These are phyloP conservation scores for Teleogryllus oceanicus DNA, from an alignment of 2,888 invertebrate species.

Conservation along the genomic window DNA sequence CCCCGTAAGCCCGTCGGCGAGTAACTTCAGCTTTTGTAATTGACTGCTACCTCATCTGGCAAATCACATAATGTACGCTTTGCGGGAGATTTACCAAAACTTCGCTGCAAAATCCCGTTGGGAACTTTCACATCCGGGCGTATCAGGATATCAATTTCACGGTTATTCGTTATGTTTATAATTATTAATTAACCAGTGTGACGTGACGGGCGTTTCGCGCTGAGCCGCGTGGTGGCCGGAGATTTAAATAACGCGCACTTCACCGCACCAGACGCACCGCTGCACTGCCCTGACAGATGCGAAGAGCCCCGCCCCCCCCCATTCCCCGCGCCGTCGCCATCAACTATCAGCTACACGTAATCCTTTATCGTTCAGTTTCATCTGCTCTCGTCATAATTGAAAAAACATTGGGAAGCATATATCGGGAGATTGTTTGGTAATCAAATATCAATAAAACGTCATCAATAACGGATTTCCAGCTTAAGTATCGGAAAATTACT, in stretches of 20 bases:
- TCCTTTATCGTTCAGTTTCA: constrained; percentile 8
- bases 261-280: background rate
- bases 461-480: constrained; percentile 3
- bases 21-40: too few species aligned
- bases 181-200: constrained; percentile 6
- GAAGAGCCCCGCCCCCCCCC: background rate
- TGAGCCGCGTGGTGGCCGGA: background rate
- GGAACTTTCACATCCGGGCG: too few species aligned
- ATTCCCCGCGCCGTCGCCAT: background rate
- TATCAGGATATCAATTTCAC: too few species aligned
- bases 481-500: constrained; percentile 18
- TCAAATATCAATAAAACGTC: constrained; percentile 18
- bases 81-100: too few species aligned
- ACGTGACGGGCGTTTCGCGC: background rate
- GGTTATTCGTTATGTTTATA: too few species aligned
- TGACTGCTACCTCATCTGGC: too few species aligned
- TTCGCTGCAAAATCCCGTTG: too few species aligned
- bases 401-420: constrained; percentile 18
- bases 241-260: background rate
- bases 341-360: constrained; percentile 7
- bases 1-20: too few species aligned
- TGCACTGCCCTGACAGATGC: background rate
- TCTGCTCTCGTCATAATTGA: background rate
- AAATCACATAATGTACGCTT: too few species aligned
- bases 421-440: background rate